phyloP scores from a whole-genome alignment of 2,113 vertebrate genomes.

The Ivindomyrus marchei region DNA sequence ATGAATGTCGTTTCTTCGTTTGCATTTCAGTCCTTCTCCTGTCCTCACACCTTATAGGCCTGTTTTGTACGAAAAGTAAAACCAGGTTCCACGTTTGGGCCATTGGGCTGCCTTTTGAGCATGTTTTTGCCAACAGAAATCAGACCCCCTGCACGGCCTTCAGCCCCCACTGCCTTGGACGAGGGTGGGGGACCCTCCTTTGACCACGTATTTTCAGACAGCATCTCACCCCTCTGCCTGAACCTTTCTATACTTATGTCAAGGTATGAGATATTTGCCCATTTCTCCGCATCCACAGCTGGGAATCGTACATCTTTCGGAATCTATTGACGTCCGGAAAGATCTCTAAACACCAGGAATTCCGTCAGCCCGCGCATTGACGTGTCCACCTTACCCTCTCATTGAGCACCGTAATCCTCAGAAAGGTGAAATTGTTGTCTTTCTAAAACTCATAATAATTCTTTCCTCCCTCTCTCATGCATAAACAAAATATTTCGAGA shows the following conservation, averaged over 20 bases:
- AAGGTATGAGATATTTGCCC: background rate
- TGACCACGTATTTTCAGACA: background rate
- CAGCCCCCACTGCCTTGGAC: background rate
- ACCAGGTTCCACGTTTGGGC: background rate
- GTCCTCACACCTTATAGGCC: background rate
- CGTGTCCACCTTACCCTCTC: background rate
- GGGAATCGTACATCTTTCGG: background rate
- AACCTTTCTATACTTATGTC: background rate
- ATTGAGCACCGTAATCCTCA: background rate
- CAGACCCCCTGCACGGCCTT: background rate
- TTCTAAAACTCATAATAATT: background rate
- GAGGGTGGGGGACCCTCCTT: background rate
- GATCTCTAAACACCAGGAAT: background rate
- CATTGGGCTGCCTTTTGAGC: background rate
- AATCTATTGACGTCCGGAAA: background rate
- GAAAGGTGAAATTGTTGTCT: background rate
- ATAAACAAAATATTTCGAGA: slow-evolving; percentile 11
- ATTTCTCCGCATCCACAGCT: background rate
- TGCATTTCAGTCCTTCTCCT: background rate
- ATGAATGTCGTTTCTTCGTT: background rate
- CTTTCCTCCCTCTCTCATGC: background rate
- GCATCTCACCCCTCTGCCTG: background rate
- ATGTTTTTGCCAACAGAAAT: background rate
- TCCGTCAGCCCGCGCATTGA: background rate
- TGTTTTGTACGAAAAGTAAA: background rate